phyloP scores from a whole-genome alignment of 2,113 vertebrate species.

The Myodes glareolus region DNA sequence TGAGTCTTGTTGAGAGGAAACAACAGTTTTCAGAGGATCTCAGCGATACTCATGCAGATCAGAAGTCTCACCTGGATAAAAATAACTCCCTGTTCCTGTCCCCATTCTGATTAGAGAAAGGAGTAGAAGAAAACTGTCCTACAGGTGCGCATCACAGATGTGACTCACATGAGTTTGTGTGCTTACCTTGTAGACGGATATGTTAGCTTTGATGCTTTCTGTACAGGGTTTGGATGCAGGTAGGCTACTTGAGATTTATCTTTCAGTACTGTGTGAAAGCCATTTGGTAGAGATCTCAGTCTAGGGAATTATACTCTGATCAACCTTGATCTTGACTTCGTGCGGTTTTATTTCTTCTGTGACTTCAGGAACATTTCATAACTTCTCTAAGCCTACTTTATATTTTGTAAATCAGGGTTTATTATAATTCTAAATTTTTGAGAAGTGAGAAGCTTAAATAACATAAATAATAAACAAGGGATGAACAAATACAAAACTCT shows the following conservation, averaged over 20 bases:
- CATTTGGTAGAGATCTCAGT: fast-evolving
- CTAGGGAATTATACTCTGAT: fast-evolving
- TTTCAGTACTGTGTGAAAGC: no score
- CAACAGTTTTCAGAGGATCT: background rate
- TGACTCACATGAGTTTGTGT: no score
- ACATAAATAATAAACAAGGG: background rate
- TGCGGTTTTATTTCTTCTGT: background rate
- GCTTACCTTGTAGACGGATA: background rate
- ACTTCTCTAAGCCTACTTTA: background rate
- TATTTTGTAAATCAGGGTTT: background rate
- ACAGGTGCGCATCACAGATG: no score
- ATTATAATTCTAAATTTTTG: background rate
- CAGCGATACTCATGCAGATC: background rate
- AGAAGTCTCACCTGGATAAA: background rate
- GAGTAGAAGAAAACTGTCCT: fast-evolving
- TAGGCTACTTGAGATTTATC: fast-evolving
- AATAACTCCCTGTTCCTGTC: background rate
- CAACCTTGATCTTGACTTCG: background rate
- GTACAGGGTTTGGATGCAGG: fast-evolving
- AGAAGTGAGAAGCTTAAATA: background rate
- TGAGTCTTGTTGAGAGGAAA: background rate
- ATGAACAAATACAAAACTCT: background rate
- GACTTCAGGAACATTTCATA: background rate
- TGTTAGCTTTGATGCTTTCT: fast-evolving
- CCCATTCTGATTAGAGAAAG: background rate